Evolutionary conservation across 2,797 vertebrate genomes (phyloP).

Genomic region (Takifugu rubripes): DNA sequence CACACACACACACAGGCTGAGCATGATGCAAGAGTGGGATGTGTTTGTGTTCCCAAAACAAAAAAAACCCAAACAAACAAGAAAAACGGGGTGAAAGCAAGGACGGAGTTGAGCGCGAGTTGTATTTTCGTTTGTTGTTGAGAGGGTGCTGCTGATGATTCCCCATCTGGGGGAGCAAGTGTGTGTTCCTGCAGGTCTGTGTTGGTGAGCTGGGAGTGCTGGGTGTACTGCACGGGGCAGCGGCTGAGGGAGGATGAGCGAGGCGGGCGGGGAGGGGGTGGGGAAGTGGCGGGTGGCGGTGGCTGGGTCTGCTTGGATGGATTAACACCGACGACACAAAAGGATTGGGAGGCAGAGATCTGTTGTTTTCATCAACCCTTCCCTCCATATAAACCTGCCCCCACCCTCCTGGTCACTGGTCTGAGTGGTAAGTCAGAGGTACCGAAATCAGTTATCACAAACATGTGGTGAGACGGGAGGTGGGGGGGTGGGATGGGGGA

Average conservation of each 20-base stretch:
- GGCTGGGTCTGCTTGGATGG: slow-evolving; percentile 43
- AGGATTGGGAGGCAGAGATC: slow-evolving; percentile 69
- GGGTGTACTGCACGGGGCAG: slow-evolving; percentile 23
- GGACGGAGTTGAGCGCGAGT: slow-evolving; percentile 56
- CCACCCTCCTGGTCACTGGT: slow-evolving; percentile 26
- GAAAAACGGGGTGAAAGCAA: slow-evolving; percentile 38
- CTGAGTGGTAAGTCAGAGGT: slow-evolving; percentile 10
- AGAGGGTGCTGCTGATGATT: slow-evolving; percentile 13
- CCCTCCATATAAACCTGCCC: slow-evolving; percentile 59
- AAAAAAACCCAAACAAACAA: slow-evolving; percentile 27
- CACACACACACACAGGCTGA: not conserved
- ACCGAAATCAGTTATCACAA: slow-evolving; percentile 36
- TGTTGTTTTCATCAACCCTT: slow-evolving; percentile 73
- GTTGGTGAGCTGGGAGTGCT: slow-evolving; percentile 49
- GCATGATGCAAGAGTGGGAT: slow-evolving; percentile 44
- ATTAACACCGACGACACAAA: slow-evolving; percentile 76
- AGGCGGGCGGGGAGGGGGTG: not conserved
- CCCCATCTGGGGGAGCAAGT: slow-evolving; percentile 35
- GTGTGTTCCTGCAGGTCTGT: slow-evolving; percentile 42
- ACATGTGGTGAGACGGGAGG: slow-evolving; percentile 19
- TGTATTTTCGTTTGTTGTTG: slow-evolving; percentile 37
- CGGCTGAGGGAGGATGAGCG: slow-evolving; percentile 24
- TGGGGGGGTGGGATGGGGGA: slow-evolving; percentile 3
- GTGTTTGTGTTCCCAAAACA: slow-evolving; percentile 38
- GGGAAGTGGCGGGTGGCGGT: not conserved